Conservation (phyloP, 2,888 invertebrate genomes). For the Orthosia incerta region DNA sequence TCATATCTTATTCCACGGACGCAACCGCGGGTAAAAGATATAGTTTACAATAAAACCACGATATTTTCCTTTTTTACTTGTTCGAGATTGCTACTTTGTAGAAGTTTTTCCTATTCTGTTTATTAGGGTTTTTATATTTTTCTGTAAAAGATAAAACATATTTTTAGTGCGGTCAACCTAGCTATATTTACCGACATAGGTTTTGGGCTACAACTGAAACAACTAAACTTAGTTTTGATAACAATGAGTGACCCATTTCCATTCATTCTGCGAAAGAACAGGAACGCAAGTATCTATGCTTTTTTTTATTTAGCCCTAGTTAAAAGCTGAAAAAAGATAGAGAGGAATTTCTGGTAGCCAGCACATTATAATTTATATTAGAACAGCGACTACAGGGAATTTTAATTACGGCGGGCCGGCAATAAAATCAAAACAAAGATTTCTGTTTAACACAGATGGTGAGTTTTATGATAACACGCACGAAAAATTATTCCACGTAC, state of each 20-base stretch:
- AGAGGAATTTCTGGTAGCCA: constrained; percentile 19
- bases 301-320: constrained; percentile 41
- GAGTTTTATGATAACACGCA: constrained; percentile 47
- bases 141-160: not conserved
- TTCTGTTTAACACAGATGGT: constrained; percentile 66
- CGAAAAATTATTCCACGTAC: constrained; percentile 29
- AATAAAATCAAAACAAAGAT: constrained; percentile 78
- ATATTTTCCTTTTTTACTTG: constrained; percentile 39
- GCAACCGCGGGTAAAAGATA: constrained; percentile 33
- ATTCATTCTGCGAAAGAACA: constrained; percentile 56
- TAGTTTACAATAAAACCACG: constrained; percentile 47
- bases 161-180: constrained; percentile 14
- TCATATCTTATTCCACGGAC: constrained; percentile 52
- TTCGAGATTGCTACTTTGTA: constrained; percentile 28
- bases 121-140: constrained; percentile 3
- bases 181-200: constrained; percentile 24
- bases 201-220: constrained; percentile 45
- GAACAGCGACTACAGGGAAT: constrained; percentile 69
- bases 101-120: constrained; percentile 7
- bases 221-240: constrained; percentile 63
- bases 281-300: constrained; percentile 30
- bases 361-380: constrained; percentile 66
- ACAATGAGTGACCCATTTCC: constrained; percentile 66
- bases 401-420: constrained; percentile 77
- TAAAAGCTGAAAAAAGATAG: constrained; percentile 39